A percentile compares a stretch with the other conserved stretches of the same genome.
These are phyloP conservation scores for Ryuthela nishihirai DNA, from an alignment of 2,888 invertebrate genomes.

Conservation along the genomic window DNA sequence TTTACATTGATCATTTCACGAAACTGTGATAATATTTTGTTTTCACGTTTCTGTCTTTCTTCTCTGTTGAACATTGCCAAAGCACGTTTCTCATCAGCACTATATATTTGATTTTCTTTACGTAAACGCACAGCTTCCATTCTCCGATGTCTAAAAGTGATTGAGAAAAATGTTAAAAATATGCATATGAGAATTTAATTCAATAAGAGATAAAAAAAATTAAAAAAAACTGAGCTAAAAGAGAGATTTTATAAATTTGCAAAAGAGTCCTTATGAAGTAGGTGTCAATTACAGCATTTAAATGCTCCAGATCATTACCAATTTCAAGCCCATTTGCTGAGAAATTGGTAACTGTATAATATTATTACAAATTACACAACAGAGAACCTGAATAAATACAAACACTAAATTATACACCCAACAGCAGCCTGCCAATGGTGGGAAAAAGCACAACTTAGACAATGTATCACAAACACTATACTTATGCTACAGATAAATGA, in stretches of 20 bases:
- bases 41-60: slow-evolving; percentile 91
- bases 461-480: too few species aligned
- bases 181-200: neutral
- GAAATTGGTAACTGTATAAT: too few species aligned
- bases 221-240: neutral
- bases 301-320: too few species aligned
- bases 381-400: too few species aligned
- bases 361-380: too few species aligned
- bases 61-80: slow-evolving; percentile 98
- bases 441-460: too few species aligned
- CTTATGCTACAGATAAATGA: too few species aligned
- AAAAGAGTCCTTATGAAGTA: neutral
- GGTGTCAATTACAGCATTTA: neutral
- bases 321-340: too few species aligned
- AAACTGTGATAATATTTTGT: slow-evolving; percentile 91
- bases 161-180: slow-evolving; percentile 47
- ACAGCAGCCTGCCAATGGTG: too few species aligned
- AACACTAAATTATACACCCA: too few species aligned
- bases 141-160: slow-evolving; percentile 67
- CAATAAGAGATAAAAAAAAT: neutral
- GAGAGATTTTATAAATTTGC: neutral
- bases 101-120: slow-evolving; percentile 99
- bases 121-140: slow-evolving; percentile 99
- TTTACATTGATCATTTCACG: slow-evolving; percentile 72
- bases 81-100: slow-evolving; percentile 97